Evolutionary conservation across 2,797 vertebrate genomes (phyloP).

Genomic region (Hippocampus kuda): DNA sequence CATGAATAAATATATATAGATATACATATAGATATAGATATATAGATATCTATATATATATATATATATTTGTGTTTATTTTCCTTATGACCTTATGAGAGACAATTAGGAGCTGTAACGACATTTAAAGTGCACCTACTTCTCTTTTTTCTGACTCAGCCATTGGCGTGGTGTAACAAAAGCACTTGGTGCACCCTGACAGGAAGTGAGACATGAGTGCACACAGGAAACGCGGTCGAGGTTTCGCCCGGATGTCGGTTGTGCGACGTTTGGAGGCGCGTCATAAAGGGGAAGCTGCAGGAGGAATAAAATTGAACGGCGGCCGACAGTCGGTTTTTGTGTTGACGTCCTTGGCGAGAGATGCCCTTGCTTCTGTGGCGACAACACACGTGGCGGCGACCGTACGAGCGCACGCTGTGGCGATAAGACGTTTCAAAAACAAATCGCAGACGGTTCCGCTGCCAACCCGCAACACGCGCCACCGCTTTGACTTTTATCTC

Average conservation of each 20-base stretch:
- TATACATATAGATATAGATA: no score
- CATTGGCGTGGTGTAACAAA: neutral
- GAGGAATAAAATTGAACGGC: neutral
- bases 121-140: neutral
- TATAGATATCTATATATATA: no score
- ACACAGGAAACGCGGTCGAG: constrained; percentile 66
- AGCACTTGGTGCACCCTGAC: constrained; percentile 38
- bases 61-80: no score
- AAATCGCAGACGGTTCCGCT: neutral
- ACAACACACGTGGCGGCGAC: neutral
- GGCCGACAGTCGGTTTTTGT: neutral
- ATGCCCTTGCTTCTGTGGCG: neutral
- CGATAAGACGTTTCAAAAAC: neutral
- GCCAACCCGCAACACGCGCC: neutral
- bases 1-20: no score
- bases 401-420: neutral
- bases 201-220: constrained; percentile 63
- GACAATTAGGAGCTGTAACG: neutral
- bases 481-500: neutral
- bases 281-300: neutral
- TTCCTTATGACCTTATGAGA: neutral
- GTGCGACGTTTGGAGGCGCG: constrained; percentile 1
- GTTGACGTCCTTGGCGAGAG: neutral
- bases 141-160: neutral
- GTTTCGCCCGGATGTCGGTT: constrained; percentile 59